phyloP scores from a whole-genome alignment of 2,888 invertebrate species.

The Epirrita christyi region DNA sequence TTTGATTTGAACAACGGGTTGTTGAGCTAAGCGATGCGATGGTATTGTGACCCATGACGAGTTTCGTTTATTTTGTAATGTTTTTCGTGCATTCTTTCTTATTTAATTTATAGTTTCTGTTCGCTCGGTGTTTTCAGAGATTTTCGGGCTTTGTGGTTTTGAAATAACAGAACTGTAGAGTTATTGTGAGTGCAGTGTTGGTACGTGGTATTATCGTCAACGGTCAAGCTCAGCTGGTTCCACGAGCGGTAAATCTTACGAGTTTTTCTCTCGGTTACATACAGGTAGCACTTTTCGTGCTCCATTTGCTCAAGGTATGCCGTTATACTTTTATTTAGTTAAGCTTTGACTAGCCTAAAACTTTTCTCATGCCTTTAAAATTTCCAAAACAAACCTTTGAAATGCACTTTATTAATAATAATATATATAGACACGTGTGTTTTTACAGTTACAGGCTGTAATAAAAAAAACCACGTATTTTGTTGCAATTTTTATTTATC shows the following conservation, averaged over 20 bases:
- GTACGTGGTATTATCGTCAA: conserved; percentile 71
- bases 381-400: neutral
- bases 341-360: conserved; percentile 2
- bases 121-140: neutral
- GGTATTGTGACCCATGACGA: conserved; percentile 1
- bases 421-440: conserved; percentile 26
- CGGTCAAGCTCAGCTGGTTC: conserved; percentile 82
- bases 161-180: conserved; percentile 1
- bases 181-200: conserved; percentile 47
- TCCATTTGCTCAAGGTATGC: conserved; percentile 81
- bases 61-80: conserved; percentile 23
- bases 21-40: neutral
- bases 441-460: conserved; percentile 13
- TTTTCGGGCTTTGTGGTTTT: neutral
- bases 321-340: conserved; percentile 43
- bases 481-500: conserved; percentile 46
- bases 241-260: conserved; percentile 79
- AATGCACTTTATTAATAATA: neutral
- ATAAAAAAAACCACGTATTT: conserved; percentile 26
- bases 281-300: conserved; percentile 75
- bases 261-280: conserved; percentile 72
- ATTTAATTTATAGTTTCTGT: conserved; percentile 13
- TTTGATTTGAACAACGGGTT: neutral
- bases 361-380: neutral
- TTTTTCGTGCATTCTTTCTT: conserved; percentile 15